Evolutionary conservation across 2,797 vertebrate species (phyloP).

Genomic region (Diglossa cyanea): DNA sequence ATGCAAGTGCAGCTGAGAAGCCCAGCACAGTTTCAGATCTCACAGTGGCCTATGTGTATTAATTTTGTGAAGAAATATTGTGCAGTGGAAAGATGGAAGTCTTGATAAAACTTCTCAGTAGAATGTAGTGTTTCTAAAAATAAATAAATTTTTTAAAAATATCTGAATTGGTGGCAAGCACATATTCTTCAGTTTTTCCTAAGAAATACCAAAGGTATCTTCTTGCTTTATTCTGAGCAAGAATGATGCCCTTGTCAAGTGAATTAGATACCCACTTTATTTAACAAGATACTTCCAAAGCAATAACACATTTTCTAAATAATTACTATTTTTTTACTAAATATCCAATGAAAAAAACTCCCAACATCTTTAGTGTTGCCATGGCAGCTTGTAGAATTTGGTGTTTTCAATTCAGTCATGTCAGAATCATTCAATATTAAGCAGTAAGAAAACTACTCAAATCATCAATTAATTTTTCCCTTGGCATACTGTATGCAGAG

Average conservation of each 20-base stretch:
- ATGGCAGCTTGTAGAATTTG: background rate
- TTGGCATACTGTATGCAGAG: background rate
- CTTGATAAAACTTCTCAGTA: background rate
- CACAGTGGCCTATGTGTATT: background rate
- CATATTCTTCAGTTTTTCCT: background rate
- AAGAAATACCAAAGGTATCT: background rate
- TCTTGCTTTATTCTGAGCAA: background rate
- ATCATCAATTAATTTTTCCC: background rate
- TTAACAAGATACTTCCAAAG: background rate
- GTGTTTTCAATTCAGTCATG: background rate
- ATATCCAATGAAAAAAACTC: background rate
- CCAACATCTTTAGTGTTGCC: background rate
- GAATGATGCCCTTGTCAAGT: background rate
- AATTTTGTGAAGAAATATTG: background rate
- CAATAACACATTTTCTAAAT: background rate
- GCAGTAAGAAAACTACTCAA: background rate
- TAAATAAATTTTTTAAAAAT: fast-evolving
- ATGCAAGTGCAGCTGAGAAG: background rate
- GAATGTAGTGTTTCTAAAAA: background rate
- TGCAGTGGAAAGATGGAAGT: background rate
- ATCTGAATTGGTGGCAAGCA: background rate
- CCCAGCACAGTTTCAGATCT: background rate
- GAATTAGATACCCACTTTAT: background rate
- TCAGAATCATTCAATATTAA: background rate
- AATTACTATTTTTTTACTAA: background rate